Evolutionary conservation across 2,797 vertebrate genomes (phyloP).

Genomic region (Petrocephalus sullivani): DNA sequence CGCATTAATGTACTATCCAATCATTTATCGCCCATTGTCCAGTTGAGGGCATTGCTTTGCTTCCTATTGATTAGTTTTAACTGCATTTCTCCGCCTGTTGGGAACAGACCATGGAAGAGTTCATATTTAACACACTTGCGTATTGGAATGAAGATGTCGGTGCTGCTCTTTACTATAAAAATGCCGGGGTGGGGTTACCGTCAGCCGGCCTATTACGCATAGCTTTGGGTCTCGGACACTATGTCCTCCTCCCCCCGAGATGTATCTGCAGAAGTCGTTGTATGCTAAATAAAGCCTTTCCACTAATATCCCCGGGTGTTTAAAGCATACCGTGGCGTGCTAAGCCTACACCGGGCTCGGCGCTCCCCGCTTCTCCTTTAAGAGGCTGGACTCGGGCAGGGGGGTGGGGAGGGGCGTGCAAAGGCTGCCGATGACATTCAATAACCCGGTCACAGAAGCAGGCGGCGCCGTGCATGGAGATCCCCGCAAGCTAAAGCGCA

Average conservation of each 20-base stretch:
- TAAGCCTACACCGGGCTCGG: neutral
- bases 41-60: neutral
- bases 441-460: slow-evolving; percentile 45
- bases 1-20: neutral
- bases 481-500: slow-evolving; percentile 45
- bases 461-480: slow-evolving; percentile 50
- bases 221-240: neutral
- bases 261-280: neutral
- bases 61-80: neutral
- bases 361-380: slow-evolving; percentile 20
- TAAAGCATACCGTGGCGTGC: neutral
- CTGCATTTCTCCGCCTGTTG: neutral
- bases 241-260: neutral
- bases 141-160: neutral
- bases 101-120: neutral
- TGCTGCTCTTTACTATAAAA: neutral
- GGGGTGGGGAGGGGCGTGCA: slow-evolving; percentile 22
- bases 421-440: slow-evolving; percentile 51
- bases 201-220: neutral
- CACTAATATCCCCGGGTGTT: neutral
- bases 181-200: neutral
- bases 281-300: neutral
- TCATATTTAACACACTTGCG: neutral
- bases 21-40: neutral
- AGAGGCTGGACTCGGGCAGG: slow-evolving; percentile 20